Evolutionary conservation across 1,140 invertebrate genomes (phyloP).

Genomic region (Pogonognathellus flavescens): DNA sequence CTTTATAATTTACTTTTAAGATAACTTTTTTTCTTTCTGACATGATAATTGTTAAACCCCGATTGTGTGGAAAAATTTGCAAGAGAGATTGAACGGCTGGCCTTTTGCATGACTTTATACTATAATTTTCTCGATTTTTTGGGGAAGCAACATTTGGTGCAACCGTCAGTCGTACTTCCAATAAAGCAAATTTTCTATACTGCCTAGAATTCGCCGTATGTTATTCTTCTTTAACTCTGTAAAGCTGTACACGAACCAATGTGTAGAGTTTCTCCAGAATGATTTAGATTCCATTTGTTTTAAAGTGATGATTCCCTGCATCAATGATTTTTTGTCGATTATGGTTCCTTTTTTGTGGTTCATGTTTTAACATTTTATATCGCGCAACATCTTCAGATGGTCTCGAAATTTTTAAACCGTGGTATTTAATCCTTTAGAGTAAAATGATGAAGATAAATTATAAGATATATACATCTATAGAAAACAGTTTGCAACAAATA

Average conservation of each 20-base stretch:
- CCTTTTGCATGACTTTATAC: slow-evolving; percentile 8
- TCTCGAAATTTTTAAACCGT: slow-evolving; percentile 84
- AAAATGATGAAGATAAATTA: too few relatives aligned
- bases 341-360: slow-evolving; percentile 84
- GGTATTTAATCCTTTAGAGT: slow-evolving; percentile 78
- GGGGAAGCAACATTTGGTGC: too few relatives aligned
- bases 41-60: not conserved
- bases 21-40: slow-evolving; percentile 15
- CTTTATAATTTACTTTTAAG: not conserved
- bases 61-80: slow-evolving; percentile 11
- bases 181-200: not conserved
- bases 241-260: slow-evolving; percentile 61
- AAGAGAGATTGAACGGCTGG: slow-evolving; percentile 8
- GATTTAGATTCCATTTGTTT: slow-evolving; percentile 63
- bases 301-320: slow-evolving; percentile 65
- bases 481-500: too few relatives aligned
- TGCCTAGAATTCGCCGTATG: slow-evolving; percentile 32
- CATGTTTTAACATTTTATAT: slow-evolving; percentile 92
- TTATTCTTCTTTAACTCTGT: slow-evolving; percentile 29
- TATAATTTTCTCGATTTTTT: slow-evolving; percentile 12
- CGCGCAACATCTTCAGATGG: slow-evolving; percentile 89
- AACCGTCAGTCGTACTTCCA: not conserved
- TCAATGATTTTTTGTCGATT: slow-evolving; percentile 64
- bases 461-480: too few relatives aligned
- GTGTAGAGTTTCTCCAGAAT: slow-evolving; percentile 63